phyloP scores from a whole-genome alignment of 2,797 vertebrate species.

The Propithecus deckenii region DNA sequence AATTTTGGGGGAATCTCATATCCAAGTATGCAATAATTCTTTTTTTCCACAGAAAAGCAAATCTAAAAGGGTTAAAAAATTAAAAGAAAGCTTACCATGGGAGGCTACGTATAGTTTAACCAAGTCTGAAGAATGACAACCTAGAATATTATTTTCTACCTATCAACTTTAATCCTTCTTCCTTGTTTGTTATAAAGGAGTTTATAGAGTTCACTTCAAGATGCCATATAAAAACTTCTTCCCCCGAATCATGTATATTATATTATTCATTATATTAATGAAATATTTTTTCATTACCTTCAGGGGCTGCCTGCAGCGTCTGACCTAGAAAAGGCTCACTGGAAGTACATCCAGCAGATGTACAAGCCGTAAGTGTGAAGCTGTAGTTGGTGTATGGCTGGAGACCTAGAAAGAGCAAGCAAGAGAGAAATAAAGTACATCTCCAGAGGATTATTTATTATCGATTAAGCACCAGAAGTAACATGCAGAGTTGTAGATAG shows the following conservation, averaged over 20 bases:
- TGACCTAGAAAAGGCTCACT: constrained; percentile 90
- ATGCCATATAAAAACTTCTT: not conserved
- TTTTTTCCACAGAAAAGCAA: not conserved
- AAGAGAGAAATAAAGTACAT: constrained; percentile 45
- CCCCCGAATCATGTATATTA: not conserved
- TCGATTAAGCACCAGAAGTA: not conserved
- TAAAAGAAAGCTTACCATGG: not conserved
- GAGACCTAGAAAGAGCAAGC: constrained; percentile 86
- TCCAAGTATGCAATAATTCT: not conserved
- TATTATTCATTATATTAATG: constrained; percentile 7
- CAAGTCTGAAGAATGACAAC: not conserved
- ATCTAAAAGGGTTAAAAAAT: not conserved
- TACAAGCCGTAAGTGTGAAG: constrained; percentile 91
- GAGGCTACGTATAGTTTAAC: not conserved
- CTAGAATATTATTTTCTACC: not conserved
- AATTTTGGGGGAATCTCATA: not conserved
- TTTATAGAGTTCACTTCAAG: not conserved
- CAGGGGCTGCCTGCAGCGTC: constrained; percentile 92
- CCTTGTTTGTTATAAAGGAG: not conserved
- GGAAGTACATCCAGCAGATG: constrained; percentile 90
- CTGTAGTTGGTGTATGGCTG: constrained; percentile 91
- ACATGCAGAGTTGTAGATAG: not conserved
- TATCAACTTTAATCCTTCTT: not conserved
- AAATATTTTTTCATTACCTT: constrained; percentile 86
- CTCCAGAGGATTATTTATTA: constrained; percentile 59